Evolutionary conservation across 1,140 invertebrate genomes (phyloP).

Genomic region (Subanguina moxae): DNA sequence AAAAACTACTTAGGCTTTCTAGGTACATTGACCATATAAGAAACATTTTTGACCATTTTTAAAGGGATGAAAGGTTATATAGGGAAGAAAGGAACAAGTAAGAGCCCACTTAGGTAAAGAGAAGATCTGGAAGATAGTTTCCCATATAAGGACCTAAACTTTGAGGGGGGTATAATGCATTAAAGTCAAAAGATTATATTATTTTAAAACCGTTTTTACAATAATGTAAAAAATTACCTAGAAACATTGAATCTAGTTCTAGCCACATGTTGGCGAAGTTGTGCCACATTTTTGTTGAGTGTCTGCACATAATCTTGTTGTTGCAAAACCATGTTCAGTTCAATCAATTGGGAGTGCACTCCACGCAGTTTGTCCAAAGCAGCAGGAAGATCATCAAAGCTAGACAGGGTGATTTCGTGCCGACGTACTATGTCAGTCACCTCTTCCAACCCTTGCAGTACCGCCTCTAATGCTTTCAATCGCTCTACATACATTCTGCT

Average conservation of each 20-base stretch:
- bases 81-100: too few relatives aligned
- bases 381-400: constrained; percentile 76
- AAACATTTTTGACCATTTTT: too few relatives aligned
- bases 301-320: constrained; percentile 69
- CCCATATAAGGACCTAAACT: too few relatives aligned
- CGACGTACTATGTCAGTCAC: constrained; percentile 80
- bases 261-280: constrained; percentile 78
- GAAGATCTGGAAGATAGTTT: too few relatives aligned
- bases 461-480: constrained; percentile 83
- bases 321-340: constrained; percentile 65
- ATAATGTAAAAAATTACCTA: constrained; percentile 47
- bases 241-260: constrained; percentile 70
- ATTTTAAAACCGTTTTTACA: not conserved
- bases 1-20: too few relatives aligned
- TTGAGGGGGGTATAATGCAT: too few relatives aligned
- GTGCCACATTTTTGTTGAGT: constrained; percentile 81
- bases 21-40: too few relatives aligned
- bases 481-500: constrained; percentile 81
- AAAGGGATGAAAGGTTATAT: too few relatives aligned
- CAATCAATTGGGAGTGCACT: constrained; percentile 63
- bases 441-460: constrained; percentile 81
- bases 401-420: constrained; percentile 81
- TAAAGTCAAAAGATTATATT: not conserved
- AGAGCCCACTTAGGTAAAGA: too few relatives aligned
- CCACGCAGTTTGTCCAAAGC: constrained; percentile 73